Base-by-base conservation (phyloP, 1,140 invertebrate species). In the Drosophila pectinifera region DNA sequence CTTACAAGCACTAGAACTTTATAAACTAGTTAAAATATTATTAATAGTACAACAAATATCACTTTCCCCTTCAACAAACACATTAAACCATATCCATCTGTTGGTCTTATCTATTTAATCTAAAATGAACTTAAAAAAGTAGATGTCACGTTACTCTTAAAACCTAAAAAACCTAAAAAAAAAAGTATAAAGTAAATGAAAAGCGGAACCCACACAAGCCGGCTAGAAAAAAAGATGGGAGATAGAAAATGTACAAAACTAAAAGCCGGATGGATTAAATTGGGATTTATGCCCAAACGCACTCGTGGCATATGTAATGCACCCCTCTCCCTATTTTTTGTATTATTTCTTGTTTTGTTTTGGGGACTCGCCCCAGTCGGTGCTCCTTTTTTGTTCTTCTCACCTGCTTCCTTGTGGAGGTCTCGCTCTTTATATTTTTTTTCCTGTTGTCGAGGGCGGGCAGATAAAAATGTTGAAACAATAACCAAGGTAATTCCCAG, bases 391-490 rank as follows among this genome's bases (percentile, higher is more conserved):
- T 28, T 16, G 62, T 18, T 61, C 36, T 53, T 54, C 61, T 54
- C 61, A 67, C 63, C 49, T 68, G 64, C n/a, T 43, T 68, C 42
- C 42, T 57, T 64, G 20, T 26, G n/a, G 18, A 31, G 28, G 28
- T 31, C 18, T 14, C 13, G 28, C 55, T 43, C 13, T 49, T 28
- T 43, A 7, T 34, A 6, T 49, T 28, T 55, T 38, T 69, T 51
- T 16, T 22, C 41, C 42, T 56, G 59, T 68, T 70, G 39, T 55
- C 63, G 48, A 45, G 48, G 63, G 67, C 68, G 63, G 57, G 55
- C 70, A 72, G 80, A 83, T 83, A 78, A 82, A 83, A 82, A 83
- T 83, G 80, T 83, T 83, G 80, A 83, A 83, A 84, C 80, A 83
- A 78, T 84, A 84, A 79, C 80, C 80, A 83, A 83, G 80, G 80